These are phyloP conservation scores for Brachylomia viminalis DNA, from an alignment of 2,888 invertebrate species.

Conservation along the genomic window DNA sequence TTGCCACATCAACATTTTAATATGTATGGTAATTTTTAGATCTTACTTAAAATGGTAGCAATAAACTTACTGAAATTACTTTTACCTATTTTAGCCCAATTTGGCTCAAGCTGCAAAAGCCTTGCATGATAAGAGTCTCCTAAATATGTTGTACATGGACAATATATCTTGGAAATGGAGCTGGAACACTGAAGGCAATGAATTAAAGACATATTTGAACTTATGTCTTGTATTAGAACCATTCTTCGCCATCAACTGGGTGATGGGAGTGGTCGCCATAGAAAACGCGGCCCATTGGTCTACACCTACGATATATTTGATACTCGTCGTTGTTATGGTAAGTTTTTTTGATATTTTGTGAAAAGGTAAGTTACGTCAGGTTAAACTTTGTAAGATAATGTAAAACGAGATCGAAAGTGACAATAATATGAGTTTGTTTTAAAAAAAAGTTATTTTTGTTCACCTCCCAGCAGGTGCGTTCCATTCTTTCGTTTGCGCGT, in stretches of 20 bases:
- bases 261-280: slow-evolving; percentile 93
- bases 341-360: slow-evolving; percentile 61
- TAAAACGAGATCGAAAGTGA: neutral
- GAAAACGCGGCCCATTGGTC: slow-evolving; percentile 92
- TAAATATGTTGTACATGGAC: slow-evolving; percentile 86
- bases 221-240: slow-evolving; percentile 93
- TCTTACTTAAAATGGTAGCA: neutral
- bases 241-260: slow-evolving; percentile 93
- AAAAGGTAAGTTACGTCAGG: neutral
- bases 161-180: slow-evolving; percentile 87
- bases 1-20: slow-evolving; percentile 28
- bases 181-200: slow-evolving; percentile 89
- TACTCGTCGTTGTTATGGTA: slow-evolving; percentile 91
- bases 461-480: neutral
- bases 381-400: neutral
- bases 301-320: slow-evolving; percentile 91
- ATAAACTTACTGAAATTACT: neutral
- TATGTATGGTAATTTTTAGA: slow-evolving; percentile 32
- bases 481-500: neutral
- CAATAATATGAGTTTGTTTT: neutral
- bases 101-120: slow-evolving; percentile 69
- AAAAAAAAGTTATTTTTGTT: neutral
- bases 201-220: slow-evolving; percentile 91
- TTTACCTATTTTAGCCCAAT: slow-evolving; percentile 58
- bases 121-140: slow-evolving; percentile 80